Percentiles rank a stretch among this genome's conserved stretches.
These are phyloP conservation scores for Idaea dimidiata DNA, from an alignment of 2,888 invertebrate genomes.

Conservation along the genomic window DNA sequence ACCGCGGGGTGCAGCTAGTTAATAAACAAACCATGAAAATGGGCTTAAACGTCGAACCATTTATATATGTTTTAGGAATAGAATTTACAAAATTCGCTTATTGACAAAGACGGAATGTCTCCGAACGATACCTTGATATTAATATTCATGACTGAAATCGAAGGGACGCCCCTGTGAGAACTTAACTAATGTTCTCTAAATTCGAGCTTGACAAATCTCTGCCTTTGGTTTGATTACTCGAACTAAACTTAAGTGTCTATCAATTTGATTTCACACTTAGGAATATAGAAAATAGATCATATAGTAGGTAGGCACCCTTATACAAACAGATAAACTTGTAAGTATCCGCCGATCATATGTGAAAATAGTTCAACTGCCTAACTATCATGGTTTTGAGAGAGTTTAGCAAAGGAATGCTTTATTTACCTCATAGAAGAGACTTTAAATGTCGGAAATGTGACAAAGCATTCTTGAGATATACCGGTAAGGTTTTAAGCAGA, in stretches of 20 bases:
- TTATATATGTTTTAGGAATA: constrained; percentile 23
- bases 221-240: constrained; percentile 9
- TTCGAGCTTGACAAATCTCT: constrained; percentile 23
- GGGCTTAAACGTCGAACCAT: background rate
- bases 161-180: constrained; percentile 31
- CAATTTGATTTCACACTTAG: background rate
- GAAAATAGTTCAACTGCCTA: too few relatives aligned
- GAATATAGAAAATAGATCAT: background rate
- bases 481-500: too few relatives aligned
- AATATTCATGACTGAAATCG: constrained; percentile 51
- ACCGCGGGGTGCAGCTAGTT: too few relatives aligned
- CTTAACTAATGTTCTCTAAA: constrained; percentile 28
- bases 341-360: background rate
- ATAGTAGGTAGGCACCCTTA: background rate
- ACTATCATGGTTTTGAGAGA: too few relatives aligned
- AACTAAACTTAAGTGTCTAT: background rate
- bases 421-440: too few relatives aligned
- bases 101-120: constrained; percentile 43
- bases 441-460: too few relatives aligned
- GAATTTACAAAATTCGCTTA: constrained; percentile 44
- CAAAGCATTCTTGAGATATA: too few relatives aligned
- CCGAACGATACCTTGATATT: constrained; percentile 41
- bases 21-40: background rate
- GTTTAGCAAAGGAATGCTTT: too few relatives aligned
- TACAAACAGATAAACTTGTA: background rate